These are phyloP conservation scores for Hartigia nigra DNA, from an alignment of 2,888 invertebrate species.

Conservation along the genomic window DNA sequence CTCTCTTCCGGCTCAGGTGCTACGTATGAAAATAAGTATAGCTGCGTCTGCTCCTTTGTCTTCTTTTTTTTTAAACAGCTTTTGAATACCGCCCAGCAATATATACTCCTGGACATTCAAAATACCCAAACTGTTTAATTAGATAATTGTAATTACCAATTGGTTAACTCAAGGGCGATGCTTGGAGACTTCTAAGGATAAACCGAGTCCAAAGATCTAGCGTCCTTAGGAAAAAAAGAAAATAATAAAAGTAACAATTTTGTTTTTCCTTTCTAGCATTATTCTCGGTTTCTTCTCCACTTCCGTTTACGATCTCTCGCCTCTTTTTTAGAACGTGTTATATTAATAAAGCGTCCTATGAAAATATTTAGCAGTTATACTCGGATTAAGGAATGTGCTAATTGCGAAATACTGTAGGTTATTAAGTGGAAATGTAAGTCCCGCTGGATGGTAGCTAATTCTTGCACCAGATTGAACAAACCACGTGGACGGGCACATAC, in stretches of 20 bases:
- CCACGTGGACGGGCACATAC: background rate
- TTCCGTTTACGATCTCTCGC: slow-evolving; percentile 10
- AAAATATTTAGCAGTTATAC: slow-evolving; percentile 49
- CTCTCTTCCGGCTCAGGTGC: slow-evolving; percentile 57
- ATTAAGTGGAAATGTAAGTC: slow-evolving; percentile 5
- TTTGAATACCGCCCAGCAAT: background rate
- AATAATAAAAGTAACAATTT: background rate
- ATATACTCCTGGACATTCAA: background rate
- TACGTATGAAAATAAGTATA: slow-evolving; percentile 64
- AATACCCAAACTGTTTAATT: background rate
- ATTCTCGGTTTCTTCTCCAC: background rate
- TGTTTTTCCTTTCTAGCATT: no score
- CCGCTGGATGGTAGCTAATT: slow-evolving; percentile 8
- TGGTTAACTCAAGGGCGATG: background rate
- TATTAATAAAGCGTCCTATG: slow-evolving; percentile 23
- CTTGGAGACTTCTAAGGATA: background rate
- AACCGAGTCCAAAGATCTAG: no score
- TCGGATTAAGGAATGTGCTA: slow-evolving; percentile 56
- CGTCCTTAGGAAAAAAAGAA: background rate
- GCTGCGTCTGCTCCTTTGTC: slow-evolving; percentile 8
- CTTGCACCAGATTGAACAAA: slow-evolving; percentile 9
- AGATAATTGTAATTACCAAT: no score
- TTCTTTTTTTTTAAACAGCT: slow-evolving; percentile 7
- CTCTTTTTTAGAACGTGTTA: slow-evolving; percentile 15
- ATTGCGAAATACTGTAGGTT: slow-evolving; percentile 51